Conservation (phyloP, 2,888 invertebrate species). For the Saturnia japonica region DNA sequence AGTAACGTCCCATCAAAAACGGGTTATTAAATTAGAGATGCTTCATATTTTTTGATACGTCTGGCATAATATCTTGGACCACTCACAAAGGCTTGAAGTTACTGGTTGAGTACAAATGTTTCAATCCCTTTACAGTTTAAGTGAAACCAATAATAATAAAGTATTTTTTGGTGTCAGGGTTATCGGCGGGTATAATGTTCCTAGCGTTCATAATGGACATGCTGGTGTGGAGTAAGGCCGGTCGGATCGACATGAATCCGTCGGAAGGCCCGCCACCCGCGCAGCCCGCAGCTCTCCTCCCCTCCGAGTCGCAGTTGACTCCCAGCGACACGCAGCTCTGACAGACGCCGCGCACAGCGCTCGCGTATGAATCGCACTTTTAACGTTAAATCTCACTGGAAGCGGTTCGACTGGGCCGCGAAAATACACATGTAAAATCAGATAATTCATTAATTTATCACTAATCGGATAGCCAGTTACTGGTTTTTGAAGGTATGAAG, state of each 20-base stretch:
- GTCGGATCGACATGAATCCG: slow-evolving; percentile 88
- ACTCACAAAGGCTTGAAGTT: no score
- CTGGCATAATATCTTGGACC: no score
- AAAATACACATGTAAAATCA: no score
- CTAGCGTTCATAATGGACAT: slow-evolving; percentile 94
- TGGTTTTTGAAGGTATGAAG: not conserved
- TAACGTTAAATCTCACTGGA: slow-evolving; percentile 30
- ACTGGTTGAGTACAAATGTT: no score
- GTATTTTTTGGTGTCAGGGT: slow-evolving; percentile 80
- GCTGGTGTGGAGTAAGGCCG: slow-evolving; percentile 94
- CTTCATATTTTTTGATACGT: no score
- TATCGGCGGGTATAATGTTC: slow-evolving; percentile 92
- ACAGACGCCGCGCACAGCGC: slow-evolving; percentile 8
- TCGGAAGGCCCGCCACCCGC: slow-evolving; percentile 47
- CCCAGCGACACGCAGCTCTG: not conserved
- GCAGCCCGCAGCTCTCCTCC: slow-evolving; percentile 30
- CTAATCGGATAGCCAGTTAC: no score
- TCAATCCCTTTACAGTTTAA: no score
- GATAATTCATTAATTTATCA: no score
- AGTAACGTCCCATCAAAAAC: no score
- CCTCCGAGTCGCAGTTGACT: slow-evolving; percentile 18
- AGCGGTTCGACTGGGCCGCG: no score
- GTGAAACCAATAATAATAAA: not conserved
- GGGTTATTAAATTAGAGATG: no score
- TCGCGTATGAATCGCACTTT: slow-evolving; percentile 59